Evolutionary conservation across 1,140 invertebrate species (phyloP), one percentile per base, ranked within the genome.

Genomic region (Papilio helenus): DNA sequence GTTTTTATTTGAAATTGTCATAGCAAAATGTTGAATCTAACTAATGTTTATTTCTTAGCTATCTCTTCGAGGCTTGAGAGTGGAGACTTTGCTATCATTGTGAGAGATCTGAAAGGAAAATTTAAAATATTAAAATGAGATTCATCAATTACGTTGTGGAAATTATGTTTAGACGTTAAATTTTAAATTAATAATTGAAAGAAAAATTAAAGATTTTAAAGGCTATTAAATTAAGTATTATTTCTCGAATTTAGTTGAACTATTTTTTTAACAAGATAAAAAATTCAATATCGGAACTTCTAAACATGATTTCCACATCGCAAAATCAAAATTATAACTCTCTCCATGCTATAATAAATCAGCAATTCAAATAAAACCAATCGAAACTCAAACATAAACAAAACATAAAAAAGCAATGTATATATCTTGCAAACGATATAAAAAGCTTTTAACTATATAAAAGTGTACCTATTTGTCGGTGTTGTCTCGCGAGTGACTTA

Each of bases 401-500:
- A 76, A 76, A 79, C 72, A 79, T 55, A 79, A 83, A 61, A 81
- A 79, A 82, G 82, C 76, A 82, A 84, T 82, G 84, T 83, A 81
- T 78, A 79, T 61, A 87, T 81, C 46, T 86, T 72, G 86, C 88
- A 88, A 90, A 86, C 51, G 49, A 90, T 82, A 79, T 61, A 20
- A 82, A 81, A 18, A 92, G 90, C 91, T 90, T 87, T 39, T 82
- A 93, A 92, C 86, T 88, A 88, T 92, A 90, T 84, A 90, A 90
- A 88, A 85, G 83, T 92, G 91, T 94, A 94, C 93, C 93, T 94
- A 94, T 93, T 93, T 93, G 85, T 83, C 83, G 90, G 85, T 86
- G 80, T 90, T 91, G 90, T 92, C 91, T 93, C 89, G 89, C 84
- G 91, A 88, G 93, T 94, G 93, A 92, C 90, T 94, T 94, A 94